Base-by-base conservation (phyloP, 2,888 invertebrate genomes). In the Hofmannophila pseudospretella region DNA sequence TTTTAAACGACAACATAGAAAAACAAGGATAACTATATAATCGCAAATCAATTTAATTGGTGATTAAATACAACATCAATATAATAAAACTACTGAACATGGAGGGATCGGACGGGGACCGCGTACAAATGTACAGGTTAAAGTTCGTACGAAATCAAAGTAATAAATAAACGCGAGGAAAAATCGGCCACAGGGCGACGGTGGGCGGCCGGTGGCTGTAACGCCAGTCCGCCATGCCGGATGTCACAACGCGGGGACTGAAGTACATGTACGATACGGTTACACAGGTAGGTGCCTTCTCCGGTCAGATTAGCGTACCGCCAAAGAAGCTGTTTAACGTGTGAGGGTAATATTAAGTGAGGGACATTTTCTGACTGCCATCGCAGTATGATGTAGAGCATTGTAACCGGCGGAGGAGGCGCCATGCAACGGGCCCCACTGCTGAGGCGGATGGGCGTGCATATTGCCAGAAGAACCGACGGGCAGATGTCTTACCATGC, bases 401-500 rank as follows among this genome's bases (percentile, higher is more conserved):
- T 73, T 86, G 78, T 88, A 89, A 62, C 89, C 88, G 48, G 88
- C 82, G 54, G 84, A 68, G 42, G 88, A 78, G 60, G 75, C 74
- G 49, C 70, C 87, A 69, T 88, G 88, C 65, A 88, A 72, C 60
- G 80, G 66, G 69, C 76, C 77, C 88, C 86, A 87, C 68, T 84
- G 79, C 59, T 75, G 78, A 34, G 52, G 43, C 58, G 55, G 57
- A 62, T 69, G 67, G 62, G 58, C 69, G 54, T 61, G 88, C 72
- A 82, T 86, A 68, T 88, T 89, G 88, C 88, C 89, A 81, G 90
- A 90, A 80, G 90, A 89, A 81, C 90, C 89, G 58, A 73, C 71
- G 68, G 91, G 91, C 78, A 92, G 88, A 87, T 91, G 93, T 90
- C 95, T 95, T 94, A 96, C 96, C 94, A 96, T 93, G 90, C 95